Evolutionary conservation across 1,140 invertebrate species (phyloP), one percentile per base, ranked within the genome.

Genomic region (Ladona fulva): DNA sequence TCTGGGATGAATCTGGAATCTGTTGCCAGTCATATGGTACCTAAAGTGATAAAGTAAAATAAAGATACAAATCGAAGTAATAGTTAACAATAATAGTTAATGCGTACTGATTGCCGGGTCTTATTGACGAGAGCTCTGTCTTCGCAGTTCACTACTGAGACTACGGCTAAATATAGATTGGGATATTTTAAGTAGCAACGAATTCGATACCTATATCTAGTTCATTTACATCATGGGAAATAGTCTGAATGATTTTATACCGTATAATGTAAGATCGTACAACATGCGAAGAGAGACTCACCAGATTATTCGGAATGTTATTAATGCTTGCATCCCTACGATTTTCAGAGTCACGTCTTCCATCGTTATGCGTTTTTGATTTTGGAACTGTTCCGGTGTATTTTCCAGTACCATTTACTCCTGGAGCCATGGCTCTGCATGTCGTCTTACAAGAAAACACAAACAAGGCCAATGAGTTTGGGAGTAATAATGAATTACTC

Each of bases 371-470:
- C 19, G 74, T 75, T 25, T 75, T 75, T n/a, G 74, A 75, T 25
- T 75, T 75, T 37, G 74, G 74, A 19, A 75, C 74, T 5, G 74
- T 75, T 24, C 74, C 74, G 16, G 74, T 75, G 16, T 75, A 24
- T 25, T 37, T 24, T 75, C 74, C 74, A 24, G 24, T 19, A 22
- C 74, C 74, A 37, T 75, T 75, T 37, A 37, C 74, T 75, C 74
- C 74, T 24, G 74, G 74, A 37, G 74, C n/a, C 74, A 75, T 75
- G 29, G 1, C 29, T 37, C 29, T 37, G 29, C 29, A 37, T 37
- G 29, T 37, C 29, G 29, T 37, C 29, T 37, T 5, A 5, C 29
- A 37, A 37, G 1, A 5, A 37, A 37, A 8, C 1, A 37, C 1
- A 37, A 37, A 8, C 29, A 37, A 37, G 29, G n/a, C n/a, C n/a